A percentile compares a stretch with the other conserved stretches of the same genome.
These are phyloP conservation scores for Picathartes gymnocephalus DNA, from an alignment of 2,113 vertebrate genomes.

Conservation along the genomic window DNA sequence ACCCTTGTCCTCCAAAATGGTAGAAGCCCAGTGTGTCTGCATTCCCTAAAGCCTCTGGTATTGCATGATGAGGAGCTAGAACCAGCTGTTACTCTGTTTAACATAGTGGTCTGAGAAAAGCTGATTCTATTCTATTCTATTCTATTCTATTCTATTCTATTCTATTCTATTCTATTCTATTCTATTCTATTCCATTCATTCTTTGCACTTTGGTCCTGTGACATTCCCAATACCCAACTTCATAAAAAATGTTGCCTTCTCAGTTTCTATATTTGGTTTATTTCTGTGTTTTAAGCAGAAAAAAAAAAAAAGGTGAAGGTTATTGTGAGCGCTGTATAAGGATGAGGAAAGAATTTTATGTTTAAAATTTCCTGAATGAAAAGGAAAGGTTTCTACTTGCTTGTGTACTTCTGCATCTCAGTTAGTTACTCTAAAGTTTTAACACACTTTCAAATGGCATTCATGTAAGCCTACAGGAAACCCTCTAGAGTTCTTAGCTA, in stretches of 20 bases:
- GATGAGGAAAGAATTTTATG: neutral
- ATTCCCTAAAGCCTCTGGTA: neutral
- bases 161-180: neutral
- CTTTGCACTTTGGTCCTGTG: neutral
- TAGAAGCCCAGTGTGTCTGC: rapidly evolving
- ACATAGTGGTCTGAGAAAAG: neutral
- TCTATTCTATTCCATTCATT: neutral
- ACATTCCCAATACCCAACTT: neutral
- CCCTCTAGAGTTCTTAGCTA: neutral
- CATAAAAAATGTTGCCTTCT: neutral
- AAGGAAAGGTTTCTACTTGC: neutral
- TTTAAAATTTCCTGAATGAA: neutral
- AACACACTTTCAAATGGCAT: neutral
- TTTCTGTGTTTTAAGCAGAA: neutral
- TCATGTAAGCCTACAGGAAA: neutral
- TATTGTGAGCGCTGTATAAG: neutral
- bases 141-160: neutral
- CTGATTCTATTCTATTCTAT: neutral
- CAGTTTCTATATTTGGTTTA: neutral
- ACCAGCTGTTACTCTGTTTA: neutral
- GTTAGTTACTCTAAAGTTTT: neutral
- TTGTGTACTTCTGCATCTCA: neutral
- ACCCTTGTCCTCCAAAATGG: neutral
- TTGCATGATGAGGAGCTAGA: neutral
- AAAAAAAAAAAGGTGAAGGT: neutral